Percentiles rank a stretch among this genome's conserved stretches.
These are phyloP conservation scores for Alligator sinensis DNA, from an alignment of 2,113 vertebrate genomes.

Conservation along the genomic window DNA sequence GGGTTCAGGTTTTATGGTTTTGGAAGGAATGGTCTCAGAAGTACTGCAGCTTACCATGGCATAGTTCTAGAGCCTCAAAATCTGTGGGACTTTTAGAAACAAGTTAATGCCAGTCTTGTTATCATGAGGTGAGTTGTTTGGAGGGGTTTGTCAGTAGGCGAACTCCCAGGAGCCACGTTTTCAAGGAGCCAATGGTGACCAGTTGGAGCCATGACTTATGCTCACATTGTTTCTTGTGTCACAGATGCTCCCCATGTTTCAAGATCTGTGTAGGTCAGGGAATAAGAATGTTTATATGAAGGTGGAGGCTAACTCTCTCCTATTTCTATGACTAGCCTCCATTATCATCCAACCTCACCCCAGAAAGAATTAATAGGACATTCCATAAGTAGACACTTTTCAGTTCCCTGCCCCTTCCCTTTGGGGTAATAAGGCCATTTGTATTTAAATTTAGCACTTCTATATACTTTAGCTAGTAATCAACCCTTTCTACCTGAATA, in stretches of 20 bases:
- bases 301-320: neutral
- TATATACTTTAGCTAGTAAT: neutral
- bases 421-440: neutral
- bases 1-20: too few species aligned
- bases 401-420: neutral
- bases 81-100: neutral
- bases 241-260: neutral
- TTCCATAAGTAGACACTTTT: neutral
- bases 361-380: neutral
- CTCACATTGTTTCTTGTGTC: neutral
- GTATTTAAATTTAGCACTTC: neutral
- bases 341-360: neutral
- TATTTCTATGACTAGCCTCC: neutral
- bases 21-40: too few species aligned
- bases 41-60: too few species aligned
- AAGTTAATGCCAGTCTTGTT: neutral
- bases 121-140: rapidly evolving
- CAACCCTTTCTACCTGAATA: neutral
- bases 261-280: neutral
- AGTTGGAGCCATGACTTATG: neutral
- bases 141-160: neutral
- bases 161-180: neutral
- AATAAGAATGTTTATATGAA: neutral
- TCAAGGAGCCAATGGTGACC: neutral
- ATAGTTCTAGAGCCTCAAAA: neutral